Evolutionary conservation across 1,140 invertebrate genomes (phyloP), one percentile per base, ranked within the genome.

Genomic region (Streblospio benedicti): DNA sequence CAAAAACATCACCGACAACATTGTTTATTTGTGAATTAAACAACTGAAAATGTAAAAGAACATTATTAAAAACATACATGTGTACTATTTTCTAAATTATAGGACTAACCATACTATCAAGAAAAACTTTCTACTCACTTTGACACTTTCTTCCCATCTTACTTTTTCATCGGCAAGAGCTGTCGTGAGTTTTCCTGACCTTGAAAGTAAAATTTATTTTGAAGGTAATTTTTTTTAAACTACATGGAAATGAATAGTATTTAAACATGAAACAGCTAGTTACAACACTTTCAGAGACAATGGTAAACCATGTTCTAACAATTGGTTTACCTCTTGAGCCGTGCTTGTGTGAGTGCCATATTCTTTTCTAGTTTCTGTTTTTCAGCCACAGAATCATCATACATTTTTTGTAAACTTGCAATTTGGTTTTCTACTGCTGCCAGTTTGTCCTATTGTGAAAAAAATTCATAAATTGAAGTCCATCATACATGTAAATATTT

Each of bases 131-230:
- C 30, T 63, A 28, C 62, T 62, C 74, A 87, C 87, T 76, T 84
- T 80, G 4, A 90, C 85, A 41, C 82, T 83, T 56, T 86, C 81
- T 60, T 86, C 83, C 90, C 90, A 94, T 44, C 89, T 81, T 4
- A 84, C 76, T 74, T 90, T 85, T 73, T 93, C 90, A 69, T 92
- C 88, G 0, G 86, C 85, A 1, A 94, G 77, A 18, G 90, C 90
- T 4, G 87, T 85, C 1, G 89, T 93, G 0, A 94, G 76, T 65
- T 87, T 83, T 0, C 87, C 88, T 0, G 91, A 89, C 57, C n/a
- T n/a, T n/a, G n/a, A n/a, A n/a, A n/a, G n/a, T n/a, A n/a, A n/a
- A n/a, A n/a, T n/a, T n/a, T n/a, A n/a, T n/a, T n/a, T n/a, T n/a
- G n/a, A n/a, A n/a, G n/a, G n/a, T n/a, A n/a, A n/a, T n/a, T n/a